phyloP scores from a whole-genome alignment of 2,888 invertebrate species.

The Sepiola atlantica region DNA sequence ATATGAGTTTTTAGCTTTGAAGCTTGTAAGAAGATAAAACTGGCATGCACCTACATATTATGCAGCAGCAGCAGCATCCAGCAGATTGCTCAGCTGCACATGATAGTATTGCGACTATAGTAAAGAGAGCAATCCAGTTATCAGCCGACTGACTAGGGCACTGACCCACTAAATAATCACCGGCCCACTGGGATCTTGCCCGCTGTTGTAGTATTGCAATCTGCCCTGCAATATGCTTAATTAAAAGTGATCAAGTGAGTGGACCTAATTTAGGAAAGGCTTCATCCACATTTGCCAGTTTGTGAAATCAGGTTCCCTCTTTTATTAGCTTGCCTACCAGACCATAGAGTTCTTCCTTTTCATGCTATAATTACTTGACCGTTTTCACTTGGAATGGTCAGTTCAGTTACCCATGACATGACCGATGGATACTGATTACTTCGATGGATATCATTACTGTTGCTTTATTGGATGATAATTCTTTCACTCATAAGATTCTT shows the following conservation, averaged over 20 bases:
- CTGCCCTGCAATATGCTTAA: not conserved
- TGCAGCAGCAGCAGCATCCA: no score
- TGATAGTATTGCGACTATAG: no score
- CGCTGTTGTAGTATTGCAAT: not conserved
- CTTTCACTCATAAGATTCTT: not conserved
- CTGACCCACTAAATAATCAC: no score
- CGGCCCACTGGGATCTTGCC: not conserved
- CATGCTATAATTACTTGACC: not conserved
- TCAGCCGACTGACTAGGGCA: no score
- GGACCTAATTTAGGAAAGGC: not conserved
- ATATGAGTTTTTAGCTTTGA: no score
- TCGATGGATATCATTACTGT: not conserved
- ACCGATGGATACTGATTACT: not conserved
- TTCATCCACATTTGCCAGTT: not conserved
- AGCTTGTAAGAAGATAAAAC: no score
- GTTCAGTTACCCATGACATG: not conserved
- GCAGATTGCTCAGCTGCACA: no score
- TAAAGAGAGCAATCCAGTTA: no score
- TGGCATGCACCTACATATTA: no score
- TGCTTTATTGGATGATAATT: conserved; percentile 20
- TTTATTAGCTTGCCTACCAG: not conserved
- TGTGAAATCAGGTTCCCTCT: not conserved
- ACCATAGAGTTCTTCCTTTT: not conserved
- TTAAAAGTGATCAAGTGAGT: not conserved
- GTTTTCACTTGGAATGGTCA: not conserved